phyloP scores from a whole-genome alignment of 2,113 vertebrate species.

The Acinonyx jubatus region DNA sequence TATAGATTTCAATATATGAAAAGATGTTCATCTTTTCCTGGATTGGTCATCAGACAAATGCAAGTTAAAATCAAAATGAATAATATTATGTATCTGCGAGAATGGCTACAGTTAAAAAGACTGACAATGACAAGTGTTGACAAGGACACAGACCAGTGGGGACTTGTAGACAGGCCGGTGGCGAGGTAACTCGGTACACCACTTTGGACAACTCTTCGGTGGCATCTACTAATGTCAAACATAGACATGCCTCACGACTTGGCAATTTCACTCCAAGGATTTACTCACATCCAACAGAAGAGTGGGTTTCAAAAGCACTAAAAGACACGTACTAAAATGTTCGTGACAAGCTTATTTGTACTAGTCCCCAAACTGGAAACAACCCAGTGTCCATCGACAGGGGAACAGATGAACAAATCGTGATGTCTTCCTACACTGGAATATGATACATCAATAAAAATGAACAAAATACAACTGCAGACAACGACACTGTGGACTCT shows the following conservation, averaged over 20 bases:
- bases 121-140: neutral
- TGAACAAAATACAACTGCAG: neutral
- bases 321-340: neutral
- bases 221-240: neutral
- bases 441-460: neutral
- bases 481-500: neutral
- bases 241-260: neutral
- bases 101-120: neutral
- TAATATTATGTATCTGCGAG: neutral
- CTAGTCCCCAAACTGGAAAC: neutral
- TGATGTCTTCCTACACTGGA: neutral
- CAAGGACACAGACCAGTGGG: neutral
- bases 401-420: neutral
- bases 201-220: neutral
- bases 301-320: neutral
- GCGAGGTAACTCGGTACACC: neutral
- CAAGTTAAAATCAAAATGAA: neutral
- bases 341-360: neutral
- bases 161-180: too few relatives aligned
- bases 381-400: accelerated
- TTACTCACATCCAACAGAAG: neutral
- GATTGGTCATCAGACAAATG: neutral
- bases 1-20: neutral
- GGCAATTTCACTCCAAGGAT: neutral
- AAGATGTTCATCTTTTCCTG: neutral